phyloP scores from a whole-genome alignment of 2,113 vertebrate species.

The Ptilorrhoa leucosticta region DNA sequence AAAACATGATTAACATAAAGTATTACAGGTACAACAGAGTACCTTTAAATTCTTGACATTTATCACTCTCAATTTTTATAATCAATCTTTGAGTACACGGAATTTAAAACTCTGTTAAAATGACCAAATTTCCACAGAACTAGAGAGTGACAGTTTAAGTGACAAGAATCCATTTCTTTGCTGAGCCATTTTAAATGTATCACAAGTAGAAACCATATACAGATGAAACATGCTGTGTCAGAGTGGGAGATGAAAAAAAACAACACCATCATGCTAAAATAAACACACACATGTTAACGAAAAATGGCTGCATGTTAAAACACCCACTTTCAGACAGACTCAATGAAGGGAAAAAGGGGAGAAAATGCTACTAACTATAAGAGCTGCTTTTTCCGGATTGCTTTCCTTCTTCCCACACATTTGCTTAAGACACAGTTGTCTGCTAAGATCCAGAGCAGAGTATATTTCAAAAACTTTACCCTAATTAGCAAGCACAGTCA shows the following conservation, averaged over 20 bases:
- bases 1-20: slow-evolving; percentile 70
- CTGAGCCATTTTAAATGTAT: slow-evolving; percentile 72
- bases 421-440: slow-evolving; percentile 69
- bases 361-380: slow-evolving; percentile 72
- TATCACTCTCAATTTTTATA: slow-evolving; percentile 67
- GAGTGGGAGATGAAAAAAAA: slow-evolving; percentile 68
- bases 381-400: slow-evolving; percentile 64
- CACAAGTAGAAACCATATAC: slow-evolving; percentile 65
- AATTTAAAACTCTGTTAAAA: slow-evolving; percentile 47
- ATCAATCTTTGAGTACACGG: background rate
- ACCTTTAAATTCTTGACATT: slow-evolving; percentile 73
- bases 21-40: slow-evolving; percentile 58
- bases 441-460: slow-evolving; percentile 69
- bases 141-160: slow-evolving; percentile 74
- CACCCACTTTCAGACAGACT: slow-evolving; percentile 69
- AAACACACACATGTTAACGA: slow-evolving; percentile 72
- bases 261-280: slow-evolving; percentile 71
- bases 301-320: slow-evolving; percentile 73
- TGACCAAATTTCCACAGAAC: slow-evolving; percentile 19
- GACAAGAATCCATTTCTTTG: slow-evolving; percentile 74
- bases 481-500: slow-evolving; percentile 52
- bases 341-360: slow-evolving; percentile 61
- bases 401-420: slow-evolving; percentile 70
- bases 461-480: slow-evolving; percentile 68
- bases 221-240: slow-evolving; percentile 78